These are phyloP conservation scores for Sylvilagus bachmani DNA, from an alignment of 2,113 vertebrate genomes.

Conservation along the genomic window DNA sequence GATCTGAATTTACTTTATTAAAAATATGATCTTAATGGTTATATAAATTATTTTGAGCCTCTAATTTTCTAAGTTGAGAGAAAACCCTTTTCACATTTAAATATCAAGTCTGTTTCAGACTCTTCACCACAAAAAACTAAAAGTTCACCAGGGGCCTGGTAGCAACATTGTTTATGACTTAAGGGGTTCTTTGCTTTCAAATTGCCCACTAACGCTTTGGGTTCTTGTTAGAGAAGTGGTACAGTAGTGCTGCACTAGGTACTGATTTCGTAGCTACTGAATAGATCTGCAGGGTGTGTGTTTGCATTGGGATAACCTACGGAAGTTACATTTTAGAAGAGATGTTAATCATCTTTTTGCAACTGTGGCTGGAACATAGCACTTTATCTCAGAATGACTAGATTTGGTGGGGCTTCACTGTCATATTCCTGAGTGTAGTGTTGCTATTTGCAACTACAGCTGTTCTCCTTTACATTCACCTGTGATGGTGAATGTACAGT, in stretches of 20 bases:
- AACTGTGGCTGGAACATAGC: background rate
- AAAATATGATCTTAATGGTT: background rate
- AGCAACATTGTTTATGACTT: conserved; percentile 5
- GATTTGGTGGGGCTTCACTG: background rate
- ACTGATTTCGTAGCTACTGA: background rate
- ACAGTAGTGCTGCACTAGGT: background rate
- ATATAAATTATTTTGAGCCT: conserved; percentile 41
- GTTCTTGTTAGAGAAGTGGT: conserved; percentile 37
- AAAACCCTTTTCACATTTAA: too few species aligned
- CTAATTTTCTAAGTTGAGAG: too few species aligned
- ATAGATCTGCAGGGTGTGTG: background rate
- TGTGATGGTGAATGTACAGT: background rate
- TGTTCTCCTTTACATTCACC: background rate
- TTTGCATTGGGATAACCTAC: background rate
- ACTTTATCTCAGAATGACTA: conserved; percentile 38
- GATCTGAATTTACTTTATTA: background rate
- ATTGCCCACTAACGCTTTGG: background rate
- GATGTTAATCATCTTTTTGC: background rate
- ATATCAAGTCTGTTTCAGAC: conserved; percentile 55
- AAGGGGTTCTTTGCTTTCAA: background rate
- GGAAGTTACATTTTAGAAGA: conserved; percentile 33
- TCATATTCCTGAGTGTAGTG: conserved; percentile 3
- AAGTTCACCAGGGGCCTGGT: background rate
- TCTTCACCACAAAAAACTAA: conserved; percentile 14
- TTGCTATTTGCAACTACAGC: background rate